Evolutionary conservation across 1,140 invertebrate species (phyloP), one percentile per base, ranked within the genome.

Genomic region (Olivierus martensii): DNA sequence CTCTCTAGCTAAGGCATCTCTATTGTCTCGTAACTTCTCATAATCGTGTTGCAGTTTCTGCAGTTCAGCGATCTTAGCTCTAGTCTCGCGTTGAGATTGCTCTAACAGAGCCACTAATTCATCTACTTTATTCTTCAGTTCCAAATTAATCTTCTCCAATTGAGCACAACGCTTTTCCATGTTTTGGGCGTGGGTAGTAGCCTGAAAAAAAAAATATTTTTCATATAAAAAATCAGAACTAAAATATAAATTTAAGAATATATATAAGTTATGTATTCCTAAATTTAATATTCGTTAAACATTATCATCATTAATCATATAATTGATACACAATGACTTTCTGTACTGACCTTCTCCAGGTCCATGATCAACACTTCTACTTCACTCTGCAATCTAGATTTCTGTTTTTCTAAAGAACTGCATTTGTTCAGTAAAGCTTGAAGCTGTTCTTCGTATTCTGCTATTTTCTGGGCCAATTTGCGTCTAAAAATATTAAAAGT

Each of bases 331-430:
- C n/a, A n/a, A n/a, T n/a, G n/a, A n/a, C n/a, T n/a, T n/a, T n/a
- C n/a, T 28, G 28, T 14, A 12, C 19, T 59, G 62, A 79, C 77
- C 76, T 94, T 96, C 74, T 96, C 92, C 62, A 96, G 78, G 70
- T 96, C 92, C 69, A 96, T 93, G 71, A 96, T 96, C 63, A 95
- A 77, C 12, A 96, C 84, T 70, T 96, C 91, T 45, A 96, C 86
- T 77, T 96, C 92, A 61, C 86, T 90, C 73, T 94, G 87, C 38
- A 96, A 78, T 46, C 90, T 84, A 42, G 87, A 90, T 73, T 96
- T 96, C 67, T 90, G 89, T 71, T 96, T 94, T 71, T 94, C 89
- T 62, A 92, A 74, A 63, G 85, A 88, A 72, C 82, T 88, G 69
- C 91, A 81, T 75, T 94, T 95, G 56, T 87, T 86, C 60, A 93